Conservation (phyloP, 2,888 invertebrate species). For the Luperina nickerlii region DNA sequence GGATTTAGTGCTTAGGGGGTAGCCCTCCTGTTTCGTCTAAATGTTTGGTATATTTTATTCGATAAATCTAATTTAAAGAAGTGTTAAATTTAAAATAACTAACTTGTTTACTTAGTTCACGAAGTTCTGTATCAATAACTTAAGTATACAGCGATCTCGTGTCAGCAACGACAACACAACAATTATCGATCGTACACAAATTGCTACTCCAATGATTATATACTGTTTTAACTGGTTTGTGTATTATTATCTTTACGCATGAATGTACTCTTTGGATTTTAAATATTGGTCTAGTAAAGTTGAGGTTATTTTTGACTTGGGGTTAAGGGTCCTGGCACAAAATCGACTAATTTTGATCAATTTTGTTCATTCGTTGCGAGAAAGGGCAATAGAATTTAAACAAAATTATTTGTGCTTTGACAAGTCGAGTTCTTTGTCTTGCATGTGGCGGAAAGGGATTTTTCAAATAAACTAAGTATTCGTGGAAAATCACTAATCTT, state of each 20-base stretch:
- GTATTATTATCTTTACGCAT: not conserved
- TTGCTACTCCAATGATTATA: constrained; percentile 3
- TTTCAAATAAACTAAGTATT: too few relatives aligned
- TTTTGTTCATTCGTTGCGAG: too few relatives aligned
- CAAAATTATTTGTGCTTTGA: too few relatives aligned
- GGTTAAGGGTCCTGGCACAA: too few relatives aligned
- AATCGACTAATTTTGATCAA: too few relatives aligned
- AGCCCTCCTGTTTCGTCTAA: not conserved
- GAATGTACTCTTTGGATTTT: not conserved
- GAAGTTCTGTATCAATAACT: not conserved
- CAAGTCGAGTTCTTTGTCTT: too few relatives aligned
- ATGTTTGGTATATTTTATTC: not conserved
- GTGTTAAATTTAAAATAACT: not conserved
- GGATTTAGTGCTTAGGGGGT: too few relatives aligned
- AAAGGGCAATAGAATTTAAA: too few relatives aligned
- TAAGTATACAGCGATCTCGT: not conserved
- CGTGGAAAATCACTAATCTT: too few relatives aligned
- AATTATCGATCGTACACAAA: constrained; percentile 15
- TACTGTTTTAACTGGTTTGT: not conserved
- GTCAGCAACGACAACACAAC: constrained; percentile 18
- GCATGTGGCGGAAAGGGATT: too few relatives aligned
- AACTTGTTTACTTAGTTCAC: not conserved
- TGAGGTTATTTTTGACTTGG: not conserved
- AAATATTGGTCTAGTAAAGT: not conserved
- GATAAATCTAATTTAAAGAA: not conserved